Evolutionary conservation across 2,113 vertebrate species (phyloP).

Genomic region (Brachyhypopomus gauderio): DNA sequence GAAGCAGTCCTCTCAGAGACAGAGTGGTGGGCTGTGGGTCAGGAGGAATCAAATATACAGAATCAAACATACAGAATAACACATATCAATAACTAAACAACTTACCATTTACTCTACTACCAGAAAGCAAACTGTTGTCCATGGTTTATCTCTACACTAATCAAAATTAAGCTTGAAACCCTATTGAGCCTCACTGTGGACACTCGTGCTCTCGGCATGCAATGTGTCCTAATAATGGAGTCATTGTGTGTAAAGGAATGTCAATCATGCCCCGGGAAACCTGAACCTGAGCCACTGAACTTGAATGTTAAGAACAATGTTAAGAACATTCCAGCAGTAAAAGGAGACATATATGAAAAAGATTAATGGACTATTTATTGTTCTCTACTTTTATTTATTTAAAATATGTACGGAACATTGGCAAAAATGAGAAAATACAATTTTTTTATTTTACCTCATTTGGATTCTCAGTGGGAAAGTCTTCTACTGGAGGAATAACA

Average conservation of each 20-base stretch:
- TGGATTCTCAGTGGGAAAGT: constrained; percentile 88
- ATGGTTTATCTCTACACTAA: background rate
- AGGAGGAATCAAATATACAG: background rate
- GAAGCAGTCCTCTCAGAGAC: constrained; percentile 84
- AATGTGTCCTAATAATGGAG: background rate
- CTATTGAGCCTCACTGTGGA: background rate
- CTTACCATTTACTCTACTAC: background rate
- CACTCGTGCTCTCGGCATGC: background rate
- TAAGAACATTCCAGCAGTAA: background rate
- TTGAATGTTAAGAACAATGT: background rate
- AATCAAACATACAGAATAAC: background rate
- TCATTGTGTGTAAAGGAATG: background rate
- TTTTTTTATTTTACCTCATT: constrained; percentile 73
- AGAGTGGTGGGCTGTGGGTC: constrained; percentile 78
- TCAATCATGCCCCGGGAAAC: background rate
- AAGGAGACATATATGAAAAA: background rate
- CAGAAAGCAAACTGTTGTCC: background rate
- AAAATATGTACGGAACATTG: too few species aligned
- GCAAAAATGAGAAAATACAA: too few species aligned
- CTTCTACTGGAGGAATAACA: constrained; percentile 87
- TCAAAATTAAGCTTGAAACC: background rate
- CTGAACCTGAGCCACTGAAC: background rate
- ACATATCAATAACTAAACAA: background rate
- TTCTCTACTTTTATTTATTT: background rate
- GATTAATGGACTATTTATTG: background rate